A percentile compares a stretch with the other conserved stretches of the same genome.
phyloP scores from a whole-genome alignment of 2,888 invertebrate species.

The Hypercompe scribonia region DNA sequence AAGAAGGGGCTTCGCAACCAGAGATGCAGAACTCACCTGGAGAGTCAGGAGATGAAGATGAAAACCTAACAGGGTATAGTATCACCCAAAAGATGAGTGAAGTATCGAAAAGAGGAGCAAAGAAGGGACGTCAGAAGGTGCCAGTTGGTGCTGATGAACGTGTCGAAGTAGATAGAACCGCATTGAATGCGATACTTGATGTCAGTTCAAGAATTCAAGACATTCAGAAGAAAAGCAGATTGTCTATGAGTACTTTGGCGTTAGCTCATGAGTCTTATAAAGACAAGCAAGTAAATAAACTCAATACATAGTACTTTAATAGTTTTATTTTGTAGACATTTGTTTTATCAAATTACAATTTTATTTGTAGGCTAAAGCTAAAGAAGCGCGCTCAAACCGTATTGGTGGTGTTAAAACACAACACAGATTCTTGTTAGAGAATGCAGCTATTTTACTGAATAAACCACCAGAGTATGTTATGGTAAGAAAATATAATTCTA shows the following conservation, averaged over 20 bases:
- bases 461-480: constrained; percentile 86
- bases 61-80: neutral
- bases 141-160: constrained; percentile 47
- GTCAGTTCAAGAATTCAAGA: constrained; percentile 73
- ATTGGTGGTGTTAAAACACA: constrained; percentile 76
- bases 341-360: constrained; percentile 30
- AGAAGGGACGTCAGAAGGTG: constrained; percentile 46
- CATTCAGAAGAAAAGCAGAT: constrained; percentile 75
- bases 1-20: constrained; percentile 1
- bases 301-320: constrained; percentile 50
- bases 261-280: constrained; percentile 80
- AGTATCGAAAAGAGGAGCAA: constrained; percentile 49
- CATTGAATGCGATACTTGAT: constrained; percentile 78
- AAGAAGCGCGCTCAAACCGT: constrained; percentile 86
- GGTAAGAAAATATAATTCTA: constrained; percentile 59
- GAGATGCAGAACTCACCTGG: neutral
- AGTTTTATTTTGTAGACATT: constrained; percentile 58
- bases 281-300: constrained; percentile 83
- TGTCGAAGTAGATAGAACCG: constrained; percentile 74
- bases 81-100: constrained; percentile 55
- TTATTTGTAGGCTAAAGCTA: constrained; percentile 86
- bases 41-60: neutral
- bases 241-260: constrained; percentile 77
- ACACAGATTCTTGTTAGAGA: constrained; percentile 90
- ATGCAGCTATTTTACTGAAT: constrained; percentile 87